phyloP scores from a whole-genome alignment of 2,888 invertebrate species.

The Chelonus formosanus region DNA sequence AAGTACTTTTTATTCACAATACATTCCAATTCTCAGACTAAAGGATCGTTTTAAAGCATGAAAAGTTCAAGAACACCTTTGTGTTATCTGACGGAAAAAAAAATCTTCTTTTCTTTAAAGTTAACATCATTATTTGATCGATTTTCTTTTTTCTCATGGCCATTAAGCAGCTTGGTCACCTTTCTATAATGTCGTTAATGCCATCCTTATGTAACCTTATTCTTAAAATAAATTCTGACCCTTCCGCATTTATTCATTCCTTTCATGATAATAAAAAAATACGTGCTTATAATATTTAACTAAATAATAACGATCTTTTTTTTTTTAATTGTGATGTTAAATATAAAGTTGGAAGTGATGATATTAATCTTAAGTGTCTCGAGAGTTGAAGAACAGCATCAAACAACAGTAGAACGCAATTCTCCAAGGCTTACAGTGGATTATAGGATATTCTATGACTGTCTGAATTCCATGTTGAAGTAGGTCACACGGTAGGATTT shows the following conservation, averaged over 20 bases:
- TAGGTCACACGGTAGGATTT: slow-evolving; percentile 14
- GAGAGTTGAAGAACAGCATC: too few species aligned
- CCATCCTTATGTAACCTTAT: slow-evolving; percentile 4
- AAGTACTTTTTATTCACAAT: too few species aligned
- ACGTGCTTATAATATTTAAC: too few species aligned
- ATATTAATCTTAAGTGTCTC: too few species aligned
- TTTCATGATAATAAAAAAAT: slow-evolving; percentile 1
- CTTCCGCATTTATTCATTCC: background rate
- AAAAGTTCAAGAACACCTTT: too few species aligned
- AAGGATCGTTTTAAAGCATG: too few species aligned
- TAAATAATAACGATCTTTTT: too few species aligned
- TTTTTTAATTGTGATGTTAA: too few species aligned
- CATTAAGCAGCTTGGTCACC: slow-evolving; percentile 15
- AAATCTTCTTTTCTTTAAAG: slow-evolving; percentile 4
- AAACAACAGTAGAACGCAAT: background rate
- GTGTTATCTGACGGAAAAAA: background rate
- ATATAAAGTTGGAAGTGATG: too few species aligned
- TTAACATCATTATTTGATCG: slow-evolving; percentile 16
- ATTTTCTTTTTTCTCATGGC: slow-evolving; percentile 16
- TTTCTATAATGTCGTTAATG: background rate
- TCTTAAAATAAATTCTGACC: slow-evolving; percentile 8
- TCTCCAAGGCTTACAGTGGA: background rate
- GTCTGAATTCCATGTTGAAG: slow-evolving; percentile 2
- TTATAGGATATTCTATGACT: slow-evolving; percentile 5
- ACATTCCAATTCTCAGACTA: too few species aligned